These are phyloP conservation scores for Caloenas nicobarica DNA, from an alignment of 2,113 vertebrate genomes.

Conservation along the genomic window DNA sequence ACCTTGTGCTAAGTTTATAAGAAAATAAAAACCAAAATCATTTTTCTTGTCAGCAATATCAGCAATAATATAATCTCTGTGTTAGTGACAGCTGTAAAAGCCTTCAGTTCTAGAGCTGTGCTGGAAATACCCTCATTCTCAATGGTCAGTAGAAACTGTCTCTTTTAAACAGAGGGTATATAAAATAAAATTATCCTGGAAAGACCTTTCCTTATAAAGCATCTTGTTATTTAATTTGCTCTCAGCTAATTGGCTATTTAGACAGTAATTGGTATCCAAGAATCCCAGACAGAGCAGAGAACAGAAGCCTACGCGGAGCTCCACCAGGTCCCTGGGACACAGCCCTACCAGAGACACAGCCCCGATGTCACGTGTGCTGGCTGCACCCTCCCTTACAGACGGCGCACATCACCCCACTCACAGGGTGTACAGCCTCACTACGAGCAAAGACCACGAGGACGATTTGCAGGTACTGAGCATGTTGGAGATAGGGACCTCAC, in stretches of 20 bases:
- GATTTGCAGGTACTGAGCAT: background rate
- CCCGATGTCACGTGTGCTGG: fast-evolving
- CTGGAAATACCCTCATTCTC: background rate
- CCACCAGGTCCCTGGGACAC: background rate
- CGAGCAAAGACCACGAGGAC: background rate
- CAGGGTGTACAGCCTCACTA: fast-evolving
- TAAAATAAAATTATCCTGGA: background rate
- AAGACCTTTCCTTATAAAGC: background rate
- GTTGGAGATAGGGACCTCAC: background rate
- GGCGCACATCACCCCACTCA: background rate
- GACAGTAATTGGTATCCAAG: background rate
- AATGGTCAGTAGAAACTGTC: background rate
- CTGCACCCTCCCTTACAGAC: background rate
- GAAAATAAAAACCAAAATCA: background rate
- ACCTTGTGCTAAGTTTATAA: background rate
- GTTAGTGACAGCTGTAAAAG: background rate
- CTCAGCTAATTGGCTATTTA: background rate
- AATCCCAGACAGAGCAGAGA: background rate
- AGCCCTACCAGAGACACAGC: background rate
- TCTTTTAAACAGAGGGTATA: background rate
- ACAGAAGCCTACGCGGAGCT: background rate
- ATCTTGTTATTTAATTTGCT: background rate
- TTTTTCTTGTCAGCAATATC: background rate
- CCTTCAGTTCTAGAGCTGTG: background rate
- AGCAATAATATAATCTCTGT: background rate